Conservation (phyloP, 2,113 vertebrate species). For the Motacilla tschutschensis region DNA sequence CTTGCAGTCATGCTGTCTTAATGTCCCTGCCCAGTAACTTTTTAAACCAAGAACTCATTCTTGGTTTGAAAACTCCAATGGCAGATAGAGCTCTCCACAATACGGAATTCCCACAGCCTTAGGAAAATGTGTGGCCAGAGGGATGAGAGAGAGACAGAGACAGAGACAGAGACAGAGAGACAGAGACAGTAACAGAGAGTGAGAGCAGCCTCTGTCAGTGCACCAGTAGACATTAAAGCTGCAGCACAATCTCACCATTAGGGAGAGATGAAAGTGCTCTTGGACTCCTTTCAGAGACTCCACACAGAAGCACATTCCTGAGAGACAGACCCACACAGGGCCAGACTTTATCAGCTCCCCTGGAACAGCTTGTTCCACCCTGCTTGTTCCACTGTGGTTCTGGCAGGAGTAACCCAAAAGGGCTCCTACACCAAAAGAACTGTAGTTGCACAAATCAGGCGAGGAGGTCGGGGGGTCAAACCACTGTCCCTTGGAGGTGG, state of each 20-base stretch:
- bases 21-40: background rate
- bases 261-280: background rate
- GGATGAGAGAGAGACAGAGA: background rate
- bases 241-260: background rate
- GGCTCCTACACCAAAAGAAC: background rate
- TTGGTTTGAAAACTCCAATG: background rate
- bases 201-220: background rate
- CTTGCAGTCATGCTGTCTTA: background rate
- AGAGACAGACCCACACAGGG: background rate
- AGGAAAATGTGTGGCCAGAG: background rate
- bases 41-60: background rate
- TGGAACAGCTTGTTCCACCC: background rate
- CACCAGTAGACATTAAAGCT: background rate
- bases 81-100: background rate
- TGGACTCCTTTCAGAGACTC: slow-evolving; percentile 6
- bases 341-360: background rate
- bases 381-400: background rate
- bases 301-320: slow-evolving; percentile 8
- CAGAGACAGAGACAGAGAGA: background rate
- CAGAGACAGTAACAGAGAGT: no score
- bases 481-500: background rate
- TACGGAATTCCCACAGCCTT: background rate
- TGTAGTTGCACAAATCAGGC: background rate
- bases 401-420: background rate
- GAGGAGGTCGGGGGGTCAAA: background rate